Evolutionary conservation across 35 echinoderm and acorn worm genomes (phyloP).

Genomic region (Anneissia japonica): DNA sequence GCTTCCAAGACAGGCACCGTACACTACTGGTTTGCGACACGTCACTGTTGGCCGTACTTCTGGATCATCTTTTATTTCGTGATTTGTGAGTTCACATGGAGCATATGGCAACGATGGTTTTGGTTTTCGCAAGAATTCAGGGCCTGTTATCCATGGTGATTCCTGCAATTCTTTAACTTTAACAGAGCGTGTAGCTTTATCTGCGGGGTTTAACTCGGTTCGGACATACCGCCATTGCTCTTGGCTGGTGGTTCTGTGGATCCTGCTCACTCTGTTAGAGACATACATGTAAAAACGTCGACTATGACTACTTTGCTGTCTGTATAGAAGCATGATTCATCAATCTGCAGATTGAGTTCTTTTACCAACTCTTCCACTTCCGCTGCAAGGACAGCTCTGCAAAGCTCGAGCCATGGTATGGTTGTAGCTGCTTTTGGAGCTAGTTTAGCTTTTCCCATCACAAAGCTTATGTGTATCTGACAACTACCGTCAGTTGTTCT

Average conservation of each 20-base stretch:
- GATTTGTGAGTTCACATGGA: not conserved
- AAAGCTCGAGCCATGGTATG: constrained; percentile 50
- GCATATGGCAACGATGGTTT: not conserved
- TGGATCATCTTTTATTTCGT: constrained; percentile 8
- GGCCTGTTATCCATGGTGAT: constrained; percentile 13
- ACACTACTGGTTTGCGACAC: too few species aligned
- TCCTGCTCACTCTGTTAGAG: constrained; percentile 5
- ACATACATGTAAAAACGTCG: constrained; percentile 30
- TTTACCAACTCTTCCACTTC: constrained; percentile 30
- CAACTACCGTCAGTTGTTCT: not conserved
- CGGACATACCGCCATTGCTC: constrained; percentile 24
- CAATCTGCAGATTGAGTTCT: constrained; percentile 15
- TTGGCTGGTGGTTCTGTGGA: not conserved
- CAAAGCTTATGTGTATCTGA: constrained; percentile 34
- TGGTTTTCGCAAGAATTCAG: constrained; percentile 17
- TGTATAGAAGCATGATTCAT: constrained; percentile 24
- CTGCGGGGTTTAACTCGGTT: constrained; percentile 15
- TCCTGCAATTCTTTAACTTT: constrained; percentile 9
- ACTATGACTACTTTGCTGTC: constrained; percentile 36
- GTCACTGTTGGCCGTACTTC: constrained; percentile 1
- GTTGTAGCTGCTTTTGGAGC: constrained; percentile 36
- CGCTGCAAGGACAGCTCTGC: constrained; percentile 30
- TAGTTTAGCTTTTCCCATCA: constrained; percentile 42
- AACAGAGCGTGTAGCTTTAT: constrained; percentile 21
- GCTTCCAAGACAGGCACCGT: not conserved